Conservation (phyloP, 2,888 invertebrate genomes). For the Tipula helvola region DNA sequence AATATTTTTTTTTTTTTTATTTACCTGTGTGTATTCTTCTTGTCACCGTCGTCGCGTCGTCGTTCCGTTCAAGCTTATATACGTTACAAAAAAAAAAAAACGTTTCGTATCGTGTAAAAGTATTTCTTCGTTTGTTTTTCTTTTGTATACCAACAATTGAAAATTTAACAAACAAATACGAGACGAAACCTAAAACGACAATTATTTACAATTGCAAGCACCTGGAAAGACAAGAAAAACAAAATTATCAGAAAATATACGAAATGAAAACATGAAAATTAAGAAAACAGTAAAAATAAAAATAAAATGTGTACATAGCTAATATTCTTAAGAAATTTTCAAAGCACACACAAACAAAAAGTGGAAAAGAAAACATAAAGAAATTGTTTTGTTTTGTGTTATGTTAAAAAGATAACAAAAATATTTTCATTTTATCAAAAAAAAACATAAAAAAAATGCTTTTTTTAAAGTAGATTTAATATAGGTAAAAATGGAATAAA, state of each 20-base stretch:
- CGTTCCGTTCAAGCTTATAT: neutral
- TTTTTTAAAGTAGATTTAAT: neutral
- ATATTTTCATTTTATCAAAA: neutral
- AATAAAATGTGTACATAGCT: neutral
- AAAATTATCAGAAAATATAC: neutral
- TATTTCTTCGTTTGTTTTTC: neutral
- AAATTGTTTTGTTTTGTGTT: neutral
- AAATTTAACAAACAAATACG: neutral
- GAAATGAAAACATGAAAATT: neutral
- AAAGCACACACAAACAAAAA: neutral
- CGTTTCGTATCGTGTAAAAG: neutral
- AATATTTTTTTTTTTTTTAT: neutral
- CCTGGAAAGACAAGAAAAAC: neutral
- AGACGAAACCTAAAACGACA: neutral
- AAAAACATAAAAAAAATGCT: neutral
- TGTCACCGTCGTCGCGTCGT: neutral
- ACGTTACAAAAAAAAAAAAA: neutral
- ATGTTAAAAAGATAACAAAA: neutral
- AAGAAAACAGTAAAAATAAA: neutral
- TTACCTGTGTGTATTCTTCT: neutral
- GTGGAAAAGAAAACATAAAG: neutral
- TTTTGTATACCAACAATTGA: neutral
- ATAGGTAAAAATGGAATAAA: neutral
- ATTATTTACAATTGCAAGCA: conserved; percentile 4
- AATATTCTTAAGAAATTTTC: neutral